Percentiles rank a stretch among this genome's conserved stretches.
phyloP scores from a whole-genome alignment of 2,113 vertebrate species.

The Cryptomyrus ogoouensis region DNA sequence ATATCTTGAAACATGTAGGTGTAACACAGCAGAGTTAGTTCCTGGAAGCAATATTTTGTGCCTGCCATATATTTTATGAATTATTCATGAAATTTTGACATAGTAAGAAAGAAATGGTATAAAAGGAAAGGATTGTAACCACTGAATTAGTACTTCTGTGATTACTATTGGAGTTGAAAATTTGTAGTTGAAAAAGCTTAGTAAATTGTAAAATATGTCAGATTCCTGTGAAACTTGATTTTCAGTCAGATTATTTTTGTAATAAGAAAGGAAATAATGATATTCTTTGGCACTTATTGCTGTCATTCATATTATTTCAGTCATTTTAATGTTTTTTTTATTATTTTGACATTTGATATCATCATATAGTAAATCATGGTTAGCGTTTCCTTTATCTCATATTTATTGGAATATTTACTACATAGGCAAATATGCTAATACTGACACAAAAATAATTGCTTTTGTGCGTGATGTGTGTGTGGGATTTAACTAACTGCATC shows the following conservation, averaged over 20 bases:
- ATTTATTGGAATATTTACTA: neutral
- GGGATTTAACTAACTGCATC: neutral
- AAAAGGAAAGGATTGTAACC: neutral
- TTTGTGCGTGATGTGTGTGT: neutral
- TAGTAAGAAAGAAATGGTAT: neutral
- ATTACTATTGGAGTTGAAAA: neutral
- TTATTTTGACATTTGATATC: neutral
- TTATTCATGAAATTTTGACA: neutral
- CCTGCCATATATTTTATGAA: neutral
- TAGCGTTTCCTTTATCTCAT: neutral
- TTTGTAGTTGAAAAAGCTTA: no score
- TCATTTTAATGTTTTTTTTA: neutral
- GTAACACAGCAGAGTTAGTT: neutral
- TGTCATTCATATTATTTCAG: neutral
- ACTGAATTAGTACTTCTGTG: neutral
- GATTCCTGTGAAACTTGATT: neutral
- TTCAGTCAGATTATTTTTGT: neutral
- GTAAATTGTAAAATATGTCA: neutral
- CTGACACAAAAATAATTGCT: neutral
- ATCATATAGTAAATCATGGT: neutral
- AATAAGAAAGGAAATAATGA: neutral
- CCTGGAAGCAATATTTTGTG: neutral
- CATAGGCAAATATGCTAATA: neutral
- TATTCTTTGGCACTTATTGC: neutral
- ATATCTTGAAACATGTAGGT: neutral